A percentile compares a stretch with the other conserved stretches of the same genome.
phyloP scores from a whole-genome alignment of 2,113 vertebrate species.

The Cygnus buccinator region DNA sequence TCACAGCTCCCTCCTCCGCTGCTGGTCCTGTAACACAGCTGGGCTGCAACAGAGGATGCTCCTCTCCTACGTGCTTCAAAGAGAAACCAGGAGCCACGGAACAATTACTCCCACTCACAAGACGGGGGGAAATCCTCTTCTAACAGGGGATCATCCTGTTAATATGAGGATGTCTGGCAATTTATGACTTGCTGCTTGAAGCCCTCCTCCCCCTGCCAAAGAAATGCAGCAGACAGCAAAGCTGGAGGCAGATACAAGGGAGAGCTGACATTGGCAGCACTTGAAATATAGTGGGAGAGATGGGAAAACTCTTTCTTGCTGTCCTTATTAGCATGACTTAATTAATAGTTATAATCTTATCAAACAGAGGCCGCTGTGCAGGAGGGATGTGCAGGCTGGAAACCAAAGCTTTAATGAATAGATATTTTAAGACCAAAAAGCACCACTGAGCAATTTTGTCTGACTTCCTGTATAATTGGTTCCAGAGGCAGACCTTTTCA shows the following conservation, averaged over 20 bases:
- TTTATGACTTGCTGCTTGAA: constrained; percentile 52
- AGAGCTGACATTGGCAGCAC: background rate
- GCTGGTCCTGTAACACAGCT: constrained; percentile 31
- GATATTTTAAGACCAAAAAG: constrained; percentile 10
- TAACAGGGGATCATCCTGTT: constrained; percentile 52
- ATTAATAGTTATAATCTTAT: constrained; percentile 39
- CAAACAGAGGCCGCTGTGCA: background rate
- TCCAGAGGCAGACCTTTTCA: background rate
- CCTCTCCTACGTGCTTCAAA: constrained; percentile 65
- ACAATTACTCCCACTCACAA: constrained; percentile 68
- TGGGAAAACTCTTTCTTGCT: background rate
- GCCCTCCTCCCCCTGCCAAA: background rate
- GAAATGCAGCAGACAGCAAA: constrained; percentile 13
- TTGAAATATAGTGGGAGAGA: constrained; percentile 4
- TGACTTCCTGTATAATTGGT: constrained; percentile 3
- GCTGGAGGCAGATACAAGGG: background rate
- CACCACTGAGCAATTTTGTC: background rate
- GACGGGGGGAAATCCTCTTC: constrained; percentile 62
- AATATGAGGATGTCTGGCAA: constrained; percentile 44
- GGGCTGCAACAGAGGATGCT: constrained; percentile 31
- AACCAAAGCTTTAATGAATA: constrained; percentile 22
- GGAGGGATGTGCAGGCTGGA: background rate
- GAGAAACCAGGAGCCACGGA: constrained; percentile 29
- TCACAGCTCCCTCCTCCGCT: background rate
- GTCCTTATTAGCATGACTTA: constrained; percentile 36